Percentiles rank a stretch among this genome's conserved stretches.
These are phyloP conservation scores for Phalera bucephala DNA, from an alignment of 2,888 invertebrate genomes.

Conservation along the genomic window DNA sequence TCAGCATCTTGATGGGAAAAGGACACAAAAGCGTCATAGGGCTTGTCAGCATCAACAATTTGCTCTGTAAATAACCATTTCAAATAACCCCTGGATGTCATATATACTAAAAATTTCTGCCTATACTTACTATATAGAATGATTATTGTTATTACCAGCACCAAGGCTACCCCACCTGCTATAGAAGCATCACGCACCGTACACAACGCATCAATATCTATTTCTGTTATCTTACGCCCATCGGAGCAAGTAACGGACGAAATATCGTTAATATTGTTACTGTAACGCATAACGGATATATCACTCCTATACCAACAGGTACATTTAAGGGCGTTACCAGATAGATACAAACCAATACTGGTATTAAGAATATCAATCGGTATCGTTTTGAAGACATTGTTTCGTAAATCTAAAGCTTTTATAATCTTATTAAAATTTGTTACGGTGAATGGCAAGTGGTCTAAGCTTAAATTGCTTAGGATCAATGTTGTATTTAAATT, in stretches of 20 bases:
- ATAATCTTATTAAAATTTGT: no score
- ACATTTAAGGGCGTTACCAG: constrained; percentile 15
- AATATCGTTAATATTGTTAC: not conserved
- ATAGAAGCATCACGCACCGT: constrained; percentile 17
- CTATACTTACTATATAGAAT: constrained; percentile 26
- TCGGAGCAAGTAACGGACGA: not conserved
- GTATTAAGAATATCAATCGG: constrained; percentile 10
- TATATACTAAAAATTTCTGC: constrained; percentile 25
- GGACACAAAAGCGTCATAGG: constrained; percentile 92
- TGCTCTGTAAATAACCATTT: constrained; percentile 20
- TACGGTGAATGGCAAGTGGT: no score
- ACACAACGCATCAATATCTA: constrained; percentile 31
- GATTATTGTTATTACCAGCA: constrained; percentile 6
- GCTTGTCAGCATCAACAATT: constrained; percentile 28
- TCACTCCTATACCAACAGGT: constrained; percentile 10
- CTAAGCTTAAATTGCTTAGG: no score
- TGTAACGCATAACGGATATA: not conserved
- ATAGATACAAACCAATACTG: constrained; percentile 12
- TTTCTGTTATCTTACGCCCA: not conserved
- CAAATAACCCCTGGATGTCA: constrained; percentile 20
- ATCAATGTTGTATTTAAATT: no score
- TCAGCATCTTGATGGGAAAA: constrained; percentile 90
- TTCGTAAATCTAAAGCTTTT: constrained; percentile 11
- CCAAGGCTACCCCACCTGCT: constrained; percentile 11
- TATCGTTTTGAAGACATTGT: constrained; percentile 11